phyloP scores from a whole-genome alignment of 2,797 vertebrate genomes.

The Crocidura indochinensis region DNA sequence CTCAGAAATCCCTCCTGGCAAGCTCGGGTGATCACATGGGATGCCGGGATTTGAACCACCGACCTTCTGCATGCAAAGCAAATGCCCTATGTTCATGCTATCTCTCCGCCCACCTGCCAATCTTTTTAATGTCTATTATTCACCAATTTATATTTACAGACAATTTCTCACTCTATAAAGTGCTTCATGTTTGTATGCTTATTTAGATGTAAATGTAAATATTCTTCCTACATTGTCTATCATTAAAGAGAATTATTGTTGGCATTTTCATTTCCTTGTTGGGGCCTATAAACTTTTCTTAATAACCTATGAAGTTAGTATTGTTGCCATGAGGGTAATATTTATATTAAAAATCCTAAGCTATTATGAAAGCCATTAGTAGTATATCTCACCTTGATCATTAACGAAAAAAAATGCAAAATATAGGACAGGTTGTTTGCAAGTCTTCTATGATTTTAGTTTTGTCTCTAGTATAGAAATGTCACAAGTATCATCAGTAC shows the following conservation, averaged over 20 bases:
- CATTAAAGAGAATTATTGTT: neutral
- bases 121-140: neutral
- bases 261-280: neutral
- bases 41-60: no score
- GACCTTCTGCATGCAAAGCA: no score
- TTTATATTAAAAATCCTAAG: neutral
- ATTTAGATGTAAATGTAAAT: neutral
- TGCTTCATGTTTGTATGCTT: neutral
- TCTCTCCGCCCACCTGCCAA: neutral
- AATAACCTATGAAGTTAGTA: neutral
- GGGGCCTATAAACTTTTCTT: neutral
- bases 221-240: neutral
- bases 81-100: no score
- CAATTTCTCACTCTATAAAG: neutral
- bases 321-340: neutral
- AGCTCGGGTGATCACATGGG: no score
- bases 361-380: neutral
- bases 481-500: neutral
- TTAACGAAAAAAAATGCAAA: neutral
- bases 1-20: no score
- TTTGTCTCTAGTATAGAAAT: no score
- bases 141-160: conserved; percentile 20
- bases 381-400: neutral
- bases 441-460: neutral
- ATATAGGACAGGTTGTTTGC: neutral